These are phyloP conservation scores for Andrena praecox DNA, from an alignment of 2,888 invertebrate genomes.

Conservation along the genomic window DNA sequence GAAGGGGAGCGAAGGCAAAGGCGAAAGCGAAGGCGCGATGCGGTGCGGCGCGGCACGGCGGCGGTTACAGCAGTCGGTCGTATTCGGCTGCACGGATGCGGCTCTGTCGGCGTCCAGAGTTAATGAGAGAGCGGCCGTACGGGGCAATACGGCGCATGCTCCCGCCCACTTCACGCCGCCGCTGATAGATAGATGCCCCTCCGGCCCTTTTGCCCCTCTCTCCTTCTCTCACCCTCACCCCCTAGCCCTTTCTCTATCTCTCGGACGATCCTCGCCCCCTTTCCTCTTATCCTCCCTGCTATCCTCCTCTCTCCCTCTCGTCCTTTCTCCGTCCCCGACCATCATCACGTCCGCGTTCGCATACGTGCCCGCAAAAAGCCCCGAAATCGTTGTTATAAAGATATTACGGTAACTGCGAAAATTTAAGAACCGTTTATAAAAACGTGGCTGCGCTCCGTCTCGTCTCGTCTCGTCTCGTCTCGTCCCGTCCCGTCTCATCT, in stretches of 20 bases:
- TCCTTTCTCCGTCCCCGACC: slow-evolving; percentile 14
- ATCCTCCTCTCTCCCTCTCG: not conserved
- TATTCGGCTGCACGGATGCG: slow-evolving; percentile 86
- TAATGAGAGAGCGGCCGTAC: slow-evolving; percentile 85
- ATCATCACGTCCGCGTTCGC: slow-evolving; percentile 49
- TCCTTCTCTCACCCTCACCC: slow-evolving; percentile 45
- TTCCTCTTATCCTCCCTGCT: slow-evolving; percentile 7
- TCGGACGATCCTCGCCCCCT: slow-evolving; percentile 13
- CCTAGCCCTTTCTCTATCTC: slow-evolving; percentile 1
- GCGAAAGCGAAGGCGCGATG: slow-evolving; percentile 83
- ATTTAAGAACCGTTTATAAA: slow-evolving; percentile 56
- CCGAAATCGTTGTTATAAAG: slow-evolving; percentile 62
- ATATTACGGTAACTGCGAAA: slow-evolving; percentile 62
- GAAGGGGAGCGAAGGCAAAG: slow-evolving; percentile 21
- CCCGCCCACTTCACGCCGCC: slow-evolving; percentile 85
- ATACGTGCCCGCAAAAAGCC: slow-evolving; percentile 47
- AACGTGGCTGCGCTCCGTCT: slow-evolving; percentile 32
- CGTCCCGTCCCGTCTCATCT: not conserved
- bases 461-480: not conserved
- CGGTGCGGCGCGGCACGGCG: slow-evolving; percentile 77
- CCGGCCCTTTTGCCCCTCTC: slow-evolving; percentile 73
- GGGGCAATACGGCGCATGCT: slow-evolving; percentile 84
- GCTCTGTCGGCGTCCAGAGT: slow-evolving; percentile 86
- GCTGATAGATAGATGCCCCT: slow-evolving; percentile 85
- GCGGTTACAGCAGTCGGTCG: slow-evolving; percentile 65